phyloP scores from a whole-genome alignment of 1,140 invertebrate species.

The Apis cerana region DNA sequence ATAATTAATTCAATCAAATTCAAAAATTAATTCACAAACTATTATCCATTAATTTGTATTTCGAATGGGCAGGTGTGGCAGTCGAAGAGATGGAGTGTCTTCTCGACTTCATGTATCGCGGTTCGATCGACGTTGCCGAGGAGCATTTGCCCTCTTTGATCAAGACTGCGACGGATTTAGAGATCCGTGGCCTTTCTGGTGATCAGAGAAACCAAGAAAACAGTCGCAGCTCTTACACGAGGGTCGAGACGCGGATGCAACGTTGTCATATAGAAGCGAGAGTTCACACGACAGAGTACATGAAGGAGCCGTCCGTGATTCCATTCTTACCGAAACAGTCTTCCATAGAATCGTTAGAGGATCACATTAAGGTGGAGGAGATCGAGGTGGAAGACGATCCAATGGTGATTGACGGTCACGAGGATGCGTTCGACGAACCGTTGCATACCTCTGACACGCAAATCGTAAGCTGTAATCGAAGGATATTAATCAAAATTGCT shows the following conservation, averaged over 20 bases:
- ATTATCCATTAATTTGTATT: background rate
- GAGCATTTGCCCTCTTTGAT: conserved; percentile 85
- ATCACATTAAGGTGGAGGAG: conserved; percentile 76
- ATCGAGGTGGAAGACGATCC: conserved; percentile 78
- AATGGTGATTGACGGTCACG: conserved; percentile 76
- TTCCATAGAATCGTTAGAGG: conserved; percentile 62
- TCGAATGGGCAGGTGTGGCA: conserved; percentile 77
- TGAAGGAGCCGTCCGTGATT: conserved; percentile 67
- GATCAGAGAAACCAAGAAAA: conserved; percentile 69
- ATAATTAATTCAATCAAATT: too few species aligned
- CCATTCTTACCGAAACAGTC: conserved; percentile 66
- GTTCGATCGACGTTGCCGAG: conserved; percentile 86
- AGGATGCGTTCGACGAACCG: conserved; percentile 70
- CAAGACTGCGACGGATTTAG: conserved; percentile 85
- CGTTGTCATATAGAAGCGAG: conserved; percentile 69
- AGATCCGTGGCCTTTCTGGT: conserved; percentile 83
- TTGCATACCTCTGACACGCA: conserved; percentile 67
- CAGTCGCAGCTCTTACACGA: conserved; percentile 63
- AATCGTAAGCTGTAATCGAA: conserved; percentile 58
- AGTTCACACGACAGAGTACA: conserved; percentile 70
- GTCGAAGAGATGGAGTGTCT: conserved; percentile 87
- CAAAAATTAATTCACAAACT: too few species aligned
- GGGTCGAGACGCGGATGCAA: conserved; percentile 67
- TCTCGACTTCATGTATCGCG: conserved; percentile 88
- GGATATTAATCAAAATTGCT: background rate